These are phyloP conservation scores for Oenanthe oenanthe DNA, from an alignment of 2,113 vertebrate genomes.

Conservation along the genomic window DNA sequence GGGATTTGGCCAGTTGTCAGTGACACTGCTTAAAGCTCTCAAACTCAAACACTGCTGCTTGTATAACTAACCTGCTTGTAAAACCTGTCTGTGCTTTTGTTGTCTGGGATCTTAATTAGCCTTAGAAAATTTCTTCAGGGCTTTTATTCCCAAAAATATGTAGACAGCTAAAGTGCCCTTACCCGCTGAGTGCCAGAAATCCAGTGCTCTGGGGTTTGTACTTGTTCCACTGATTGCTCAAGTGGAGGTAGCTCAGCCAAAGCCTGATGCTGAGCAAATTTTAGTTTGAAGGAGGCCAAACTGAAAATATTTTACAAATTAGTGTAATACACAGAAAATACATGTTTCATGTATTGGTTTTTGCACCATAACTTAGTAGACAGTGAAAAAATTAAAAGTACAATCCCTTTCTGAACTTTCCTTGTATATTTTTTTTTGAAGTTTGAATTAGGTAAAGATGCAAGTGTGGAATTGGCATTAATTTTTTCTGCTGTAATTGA, in stretches of 20 bases:
- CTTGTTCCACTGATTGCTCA: not conserved
- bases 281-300: not conserved
- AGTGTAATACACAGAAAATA: not conserved
- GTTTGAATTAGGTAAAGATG: not conserved
- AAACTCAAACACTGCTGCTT: not conserved
- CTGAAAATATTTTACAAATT: not conserved
- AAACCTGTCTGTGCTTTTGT: not conserved
- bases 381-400: not conserved
- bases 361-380: not conserved
- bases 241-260: not conserved
- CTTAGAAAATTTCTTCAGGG: not conserved
- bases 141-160: not conserved
- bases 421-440: not conserved
- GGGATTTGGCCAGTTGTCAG: not conserved
- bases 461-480: not conserved
- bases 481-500: not conserved
- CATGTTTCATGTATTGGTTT: fast-evolving
- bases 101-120: constrained; percentile 47
- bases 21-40: not conserved
- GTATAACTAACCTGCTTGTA: not conserved
- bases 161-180: not conserved
- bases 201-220: not conserved
- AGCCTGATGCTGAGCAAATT: not conserved
- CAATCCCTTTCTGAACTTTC: not conserved
- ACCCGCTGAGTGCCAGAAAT: not conserved